Conservation (phyloP, 2,797 vertebrate species). For the Fundulus diaphanus region DNA sequence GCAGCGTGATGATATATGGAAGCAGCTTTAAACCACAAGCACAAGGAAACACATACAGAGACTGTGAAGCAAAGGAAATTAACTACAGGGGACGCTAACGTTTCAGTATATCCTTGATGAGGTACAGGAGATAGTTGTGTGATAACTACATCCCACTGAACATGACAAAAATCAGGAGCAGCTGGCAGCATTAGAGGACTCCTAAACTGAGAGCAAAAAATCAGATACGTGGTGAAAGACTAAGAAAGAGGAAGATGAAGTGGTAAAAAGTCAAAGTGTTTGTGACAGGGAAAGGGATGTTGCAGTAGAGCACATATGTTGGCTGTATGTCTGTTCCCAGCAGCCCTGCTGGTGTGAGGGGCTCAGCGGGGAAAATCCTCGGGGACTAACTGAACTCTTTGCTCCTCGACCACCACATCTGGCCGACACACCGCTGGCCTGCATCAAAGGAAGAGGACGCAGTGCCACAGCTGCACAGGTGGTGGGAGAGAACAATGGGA, state of each 20-base stretch:
- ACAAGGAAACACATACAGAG: conserved; percentile 1
- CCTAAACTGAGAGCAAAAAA: conserved; percentile 3
- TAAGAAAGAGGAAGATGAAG: neutral
- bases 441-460: conserved; percentile 56
- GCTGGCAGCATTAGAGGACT: conserved; percentile 7
- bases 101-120: conserved; percentile 1
- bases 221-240: neutral
- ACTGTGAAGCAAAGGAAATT: conserved; percentile 7
- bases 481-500: conserved; percentile 10
- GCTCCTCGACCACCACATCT: conserved; percentile 64
- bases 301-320: conserved; percentile 19
- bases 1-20: neutral
- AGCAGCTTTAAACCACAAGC: conserved; percentile 8
- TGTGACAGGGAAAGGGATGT: conserved; percentile 2
- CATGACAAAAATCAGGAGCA: conserved; percentile 22
- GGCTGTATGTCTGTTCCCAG: conserved; percentile 29
- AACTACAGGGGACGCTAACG: conserved; percentile 1
- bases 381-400: conserved; percentile 66
- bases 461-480: conserved; percentile 45
- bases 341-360: conserved; percentile 24
- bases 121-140: conserved; percentile 3
- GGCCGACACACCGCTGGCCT: conserved; percentile 55
- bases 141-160: conserved; percentile 20
- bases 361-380: conserved; percentile 50
- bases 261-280: conserved; percentile 11